Percentiles rank a stretch among this genome's conserved stretches.
These are phyloP conservation scores for Plecturocebus donacophilus DNA, from an alignment of 2,113 vertebrate genomes.

Conservation along the genomic window DNA sequence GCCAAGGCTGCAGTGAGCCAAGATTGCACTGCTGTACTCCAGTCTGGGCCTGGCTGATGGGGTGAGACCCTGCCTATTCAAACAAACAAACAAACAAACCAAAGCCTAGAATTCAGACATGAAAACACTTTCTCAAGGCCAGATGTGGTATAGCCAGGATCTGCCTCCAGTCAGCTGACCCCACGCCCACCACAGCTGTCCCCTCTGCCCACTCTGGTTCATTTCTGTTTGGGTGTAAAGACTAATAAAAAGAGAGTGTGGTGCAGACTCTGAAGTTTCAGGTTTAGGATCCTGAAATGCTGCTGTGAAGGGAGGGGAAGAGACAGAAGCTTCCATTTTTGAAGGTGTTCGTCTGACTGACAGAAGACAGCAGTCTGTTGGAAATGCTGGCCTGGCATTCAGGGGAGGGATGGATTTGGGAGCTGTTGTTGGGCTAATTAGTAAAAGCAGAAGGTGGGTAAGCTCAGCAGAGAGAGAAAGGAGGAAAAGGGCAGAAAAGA, in stretches of 20 bases:
- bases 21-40: not conserved
- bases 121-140: not conserved
- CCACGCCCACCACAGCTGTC: accelerated
- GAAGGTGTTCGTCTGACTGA: not conserved
- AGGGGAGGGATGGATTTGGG: not conserved
- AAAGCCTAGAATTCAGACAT: not conserved
- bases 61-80: not conserved
- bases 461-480: not conserved
- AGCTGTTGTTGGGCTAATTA: not conserved
- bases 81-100: not conserved
- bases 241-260: not conserved
- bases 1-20: no score
- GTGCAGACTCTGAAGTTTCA: not conserved
- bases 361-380: not conserved
- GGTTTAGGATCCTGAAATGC: not conserved
- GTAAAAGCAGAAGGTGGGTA: not conserved
- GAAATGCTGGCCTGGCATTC: not conserved
- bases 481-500: not conserved
- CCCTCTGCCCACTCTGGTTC: not conserved
- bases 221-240: not conserved
- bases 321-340: not conserved
- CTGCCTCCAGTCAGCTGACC: no score
- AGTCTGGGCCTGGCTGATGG: not conserved
- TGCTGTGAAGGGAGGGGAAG: not conserved
- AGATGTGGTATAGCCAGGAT: not conserved